Conservation (phyloP, 2,797 vertebrate genomes). For the Schizopygopsis pylzovi region DNA sequence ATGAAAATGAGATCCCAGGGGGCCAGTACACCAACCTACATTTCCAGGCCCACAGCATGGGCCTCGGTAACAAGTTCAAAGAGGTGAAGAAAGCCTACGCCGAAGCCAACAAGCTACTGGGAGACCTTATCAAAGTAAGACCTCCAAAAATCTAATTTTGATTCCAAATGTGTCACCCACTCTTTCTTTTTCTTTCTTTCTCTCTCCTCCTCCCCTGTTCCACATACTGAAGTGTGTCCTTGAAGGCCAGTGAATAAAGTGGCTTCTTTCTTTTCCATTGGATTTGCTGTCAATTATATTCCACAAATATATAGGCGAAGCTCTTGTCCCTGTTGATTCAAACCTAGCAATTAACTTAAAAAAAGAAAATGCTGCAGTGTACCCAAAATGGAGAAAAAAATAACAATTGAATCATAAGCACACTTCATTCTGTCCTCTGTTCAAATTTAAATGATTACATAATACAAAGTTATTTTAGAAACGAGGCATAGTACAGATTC, state of each 20-base stretch:
- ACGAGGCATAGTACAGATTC: not conserved
- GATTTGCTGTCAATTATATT: constrained; percentile 30
- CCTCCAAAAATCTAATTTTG: constrained; percentile 9
- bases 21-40: constrained; percentile 99
- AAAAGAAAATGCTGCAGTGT: not conserved
- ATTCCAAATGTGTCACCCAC: constrained; percentile 19
- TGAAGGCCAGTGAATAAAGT: constrained; percentile 23
- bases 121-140: constrained; percentile 96
- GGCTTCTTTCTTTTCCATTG: constrained; percentile 9
- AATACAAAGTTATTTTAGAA: not conserved
- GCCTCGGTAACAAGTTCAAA: constrained; percentile 96
- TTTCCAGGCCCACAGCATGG: constrained; percentile 96
- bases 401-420: not conserved
- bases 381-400: not conserved
- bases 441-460: not conserved
- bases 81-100: constrained; percentile 93
- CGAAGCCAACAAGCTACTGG: constrained; percentile 94
- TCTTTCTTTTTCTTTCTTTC: constrained; percentile 14
- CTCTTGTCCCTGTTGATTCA: not conserved
- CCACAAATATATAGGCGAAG: not conserved
- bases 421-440: not conserved
- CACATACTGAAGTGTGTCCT: constrained; percentile 26
- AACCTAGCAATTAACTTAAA: constrained; percentile 29
- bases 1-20: constrained; percentile 97
- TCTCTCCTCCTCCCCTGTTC: constrained; percentile 1